A percentile compares a stretch with the other conserved stretches of the same genome.
These are phyloP conservation scores for Drosophila neocordata DNA, from an alignment of 1,140 invertebrate genomes.

Conservation along the genomic window DNA sequence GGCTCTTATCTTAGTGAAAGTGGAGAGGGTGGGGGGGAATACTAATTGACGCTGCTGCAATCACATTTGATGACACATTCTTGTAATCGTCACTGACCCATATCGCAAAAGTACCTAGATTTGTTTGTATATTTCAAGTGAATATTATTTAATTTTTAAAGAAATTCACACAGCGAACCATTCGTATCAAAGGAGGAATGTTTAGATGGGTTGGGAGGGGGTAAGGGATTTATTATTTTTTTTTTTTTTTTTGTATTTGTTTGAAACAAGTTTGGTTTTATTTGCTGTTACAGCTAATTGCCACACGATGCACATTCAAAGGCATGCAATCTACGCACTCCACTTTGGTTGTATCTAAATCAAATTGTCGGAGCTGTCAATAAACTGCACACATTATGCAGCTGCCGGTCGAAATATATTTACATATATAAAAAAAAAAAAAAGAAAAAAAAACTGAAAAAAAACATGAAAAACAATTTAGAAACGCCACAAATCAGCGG, in stretches of 20 bases:
- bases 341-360: constrained; percentile 44
- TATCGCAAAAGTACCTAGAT: background rate
- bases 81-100: background rate
- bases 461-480: constrained; percentile 80
- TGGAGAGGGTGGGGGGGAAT: too few species aligned
- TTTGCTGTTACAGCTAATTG: background rate
- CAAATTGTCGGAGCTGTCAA: constrained; percentile 54
- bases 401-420: constrained; percentile 47
- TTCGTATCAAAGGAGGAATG: too few species aligned
- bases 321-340: constrained; percentile 41
- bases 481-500: constrained; percentile 76
- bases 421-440: too few species aligned
- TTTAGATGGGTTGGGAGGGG: too few species aligned
- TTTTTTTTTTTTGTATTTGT: too few species aligned
- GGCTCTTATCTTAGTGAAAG: background rate
- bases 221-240: too few species aligned
- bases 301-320: constrained; percentile 1
- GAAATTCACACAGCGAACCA: too few species aligned
- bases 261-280: background rate
- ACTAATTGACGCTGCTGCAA: constrained; percentile 4
- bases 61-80: constrained; percentile 31
- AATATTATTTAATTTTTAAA: too few species aligned
- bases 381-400: constrained; percentile 76
- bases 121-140: too few species aligned
- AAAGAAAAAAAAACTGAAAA: constrained; percentile 31